Percentiles rank a stretch among this genome's conserved stretches.
Evolutionary conservation across 1,140 invertebrate species (phyloP).

Genomic region (Brachionus rubens): DNA sequence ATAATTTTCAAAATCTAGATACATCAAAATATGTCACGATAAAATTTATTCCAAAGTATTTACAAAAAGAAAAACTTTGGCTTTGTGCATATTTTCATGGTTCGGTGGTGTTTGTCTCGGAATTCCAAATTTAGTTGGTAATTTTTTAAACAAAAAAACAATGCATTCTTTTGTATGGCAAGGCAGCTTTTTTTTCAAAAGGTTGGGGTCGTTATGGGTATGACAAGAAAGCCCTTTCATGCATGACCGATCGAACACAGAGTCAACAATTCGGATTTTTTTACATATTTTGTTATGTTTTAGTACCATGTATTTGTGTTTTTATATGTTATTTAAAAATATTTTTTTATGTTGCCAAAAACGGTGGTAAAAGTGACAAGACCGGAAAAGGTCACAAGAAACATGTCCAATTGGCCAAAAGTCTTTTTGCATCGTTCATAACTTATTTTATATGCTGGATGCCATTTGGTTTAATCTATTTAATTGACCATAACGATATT

Average conservation of each 20-base stretch:
- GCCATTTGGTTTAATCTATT: slow-evolving; percentile 27
- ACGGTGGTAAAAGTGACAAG: background rate
- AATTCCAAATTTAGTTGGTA: background rate
- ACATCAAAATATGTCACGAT: slow-evolving; percentile 27
- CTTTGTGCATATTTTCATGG: slow-evolving; percentile 3
- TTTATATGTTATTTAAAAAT: slow-evolving; percentile 28
- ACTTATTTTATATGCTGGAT: slow-evolving; percentile 41
- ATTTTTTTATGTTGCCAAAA: slow-evolving; percentile 13
- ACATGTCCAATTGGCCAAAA: slow-evolving; percentile 4
- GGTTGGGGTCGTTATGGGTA: slow-evolving; percentile 37
- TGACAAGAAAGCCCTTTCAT: slow-evolving; percentile 34
- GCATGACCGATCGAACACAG: slow-evolving; percentile 21
- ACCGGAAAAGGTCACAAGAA: background rate
- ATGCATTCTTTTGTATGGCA: background rate
- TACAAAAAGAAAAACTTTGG: background rate
- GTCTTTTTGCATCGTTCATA: slow-evolving; percentile 24
- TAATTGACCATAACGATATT: slow-evolving; percentile 10
- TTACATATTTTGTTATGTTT: slow-evolving; percentile 29
- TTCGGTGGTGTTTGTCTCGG: background rate
- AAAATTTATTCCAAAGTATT: slow-evolving; percentile 18
- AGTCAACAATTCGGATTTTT: slow-evolving; percentile 37
- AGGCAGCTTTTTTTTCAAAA: too few species aligned
- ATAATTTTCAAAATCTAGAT: background rate
- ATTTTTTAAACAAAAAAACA: background rate
- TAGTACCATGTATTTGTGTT: background rate